phyloP scores from a whole-genome alignment of 37 sponge, comb jelly and placozoan genomes.

The Mnemiopsis leidyi region DNA sequence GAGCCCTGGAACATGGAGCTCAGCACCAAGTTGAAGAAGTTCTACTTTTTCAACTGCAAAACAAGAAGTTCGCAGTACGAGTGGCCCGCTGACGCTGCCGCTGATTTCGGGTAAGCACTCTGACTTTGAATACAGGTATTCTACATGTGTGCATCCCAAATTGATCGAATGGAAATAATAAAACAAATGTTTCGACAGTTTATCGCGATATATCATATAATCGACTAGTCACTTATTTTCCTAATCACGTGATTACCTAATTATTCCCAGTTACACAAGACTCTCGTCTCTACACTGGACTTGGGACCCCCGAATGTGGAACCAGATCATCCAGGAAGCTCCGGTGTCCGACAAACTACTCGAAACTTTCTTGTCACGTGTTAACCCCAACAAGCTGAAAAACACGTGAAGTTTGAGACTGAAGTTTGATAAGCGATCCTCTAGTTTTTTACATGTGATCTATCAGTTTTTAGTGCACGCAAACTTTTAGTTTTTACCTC shows the following conservation, averaged over 20 bases:
- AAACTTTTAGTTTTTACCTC: no score
- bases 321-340: constrained; percentile 25
- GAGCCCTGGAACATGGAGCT: constrained; percentile 84
- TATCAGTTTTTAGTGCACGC: no score
- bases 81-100: constrained; percentile 70
- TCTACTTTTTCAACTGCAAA: constrained; percentile 72
- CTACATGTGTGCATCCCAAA: no score
- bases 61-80: constrained; percentile 68
- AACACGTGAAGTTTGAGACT: neutral
- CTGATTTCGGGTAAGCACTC: constrained; percentile 70
- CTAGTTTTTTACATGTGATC: no score
- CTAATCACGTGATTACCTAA: no score
- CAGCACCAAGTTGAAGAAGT: constrained; percentile 59
- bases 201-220: no score
- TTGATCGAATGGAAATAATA: no score
- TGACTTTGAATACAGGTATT: no score
- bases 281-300: constrained; percentile 20
- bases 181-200: no score
- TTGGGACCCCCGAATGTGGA: constrained; percentile 22
- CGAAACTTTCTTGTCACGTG: constrained; percentile 3
- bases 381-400: constrained; percentile 43
- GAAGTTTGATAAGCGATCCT: no score
- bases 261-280: constrained; percentile 21
- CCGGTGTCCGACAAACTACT: constrained; percentile 42
- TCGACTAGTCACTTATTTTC: no score